Percentiles rank a stretch among this genome's conserved stretches.
phyloP scores from a whole-genome alignment of 1,140 invertebrate genomes.

The Zelostemma sp. region DNA sequence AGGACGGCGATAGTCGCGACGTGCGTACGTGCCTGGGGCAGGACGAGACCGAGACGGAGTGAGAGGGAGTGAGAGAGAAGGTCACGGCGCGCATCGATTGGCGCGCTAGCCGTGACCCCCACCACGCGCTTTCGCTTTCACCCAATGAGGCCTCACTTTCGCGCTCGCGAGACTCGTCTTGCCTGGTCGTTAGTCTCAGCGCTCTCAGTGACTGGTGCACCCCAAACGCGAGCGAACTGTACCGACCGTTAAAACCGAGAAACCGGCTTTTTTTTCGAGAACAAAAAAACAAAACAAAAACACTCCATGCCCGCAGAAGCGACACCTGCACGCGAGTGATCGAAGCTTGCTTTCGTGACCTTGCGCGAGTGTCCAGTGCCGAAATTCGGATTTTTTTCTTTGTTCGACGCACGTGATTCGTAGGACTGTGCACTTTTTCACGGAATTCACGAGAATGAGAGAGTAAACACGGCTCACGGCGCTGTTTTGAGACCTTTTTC shows the following conservation, averaged over 20 bases:
- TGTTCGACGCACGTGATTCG: too few relatives aligned
- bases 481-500: too few relatives aligned
- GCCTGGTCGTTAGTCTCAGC: constrained; percentile 52
- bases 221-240: constrained; percentile 57
- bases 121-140: constrained; percentile 70
- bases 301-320: too few relatives aligned
- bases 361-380: too few relatives aligned
- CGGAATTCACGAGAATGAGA: too few relatives aligned
- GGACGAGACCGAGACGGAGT: neutral
- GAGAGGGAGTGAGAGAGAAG: constrained; percentile 7
- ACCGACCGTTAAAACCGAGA: constrained; percentile 34
- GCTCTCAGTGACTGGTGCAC: constrained; percentile 65
- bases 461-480: too few relatives aligned
- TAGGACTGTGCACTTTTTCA: too few relatives aligned
- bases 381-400: too few relatives aligned
- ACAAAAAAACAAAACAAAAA: too few relatives aligned
- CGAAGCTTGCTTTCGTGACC: too few relatives aligned
- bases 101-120: constrained; percentile 69
- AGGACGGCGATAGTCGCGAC: constrained; percentile 10
- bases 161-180: constrained; percentile 56
- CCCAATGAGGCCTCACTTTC: constrained; percentile 71
- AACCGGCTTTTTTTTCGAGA: too few relatives aligned
- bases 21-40: neutral
- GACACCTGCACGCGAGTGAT: too few relatives aligned
- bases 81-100: constrained; percentile 66